phyloP scores from a whole-genome alignment of 2,113 vertebrate genomes.

The Shinisaurus crocodilurus region DNA sequence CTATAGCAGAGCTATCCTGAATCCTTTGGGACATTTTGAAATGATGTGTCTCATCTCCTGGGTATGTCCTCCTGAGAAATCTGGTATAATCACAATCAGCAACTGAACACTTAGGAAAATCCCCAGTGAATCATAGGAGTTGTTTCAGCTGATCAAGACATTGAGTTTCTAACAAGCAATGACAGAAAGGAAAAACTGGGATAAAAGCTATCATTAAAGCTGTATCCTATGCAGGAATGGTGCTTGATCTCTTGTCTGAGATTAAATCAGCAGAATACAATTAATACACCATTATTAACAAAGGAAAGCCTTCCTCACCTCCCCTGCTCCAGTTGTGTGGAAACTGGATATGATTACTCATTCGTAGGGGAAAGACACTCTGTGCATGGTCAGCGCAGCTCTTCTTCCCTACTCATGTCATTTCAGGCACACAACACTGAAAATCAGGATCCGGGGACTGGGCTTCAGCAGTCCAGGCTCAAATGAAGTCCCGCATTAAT shows the following conservation, averaged over 20 bases:
- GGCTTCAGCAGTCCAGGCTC: no score
- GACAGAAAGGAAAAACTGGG: constrained; percentile 61
- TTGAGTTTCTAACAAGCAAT: constrained; percentile 67
- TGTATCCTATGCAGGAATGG: neutral
- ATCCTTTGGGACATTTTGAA: constrained; percentile 42
- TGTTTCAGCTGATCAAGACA: constrained; percentile 71
- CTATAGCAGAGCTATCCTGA: constrained; percentile 15
- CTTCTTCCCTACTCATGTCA: neutral
- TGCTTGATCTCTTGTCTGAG: neutral
- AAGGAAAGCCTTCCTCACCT: neutral
- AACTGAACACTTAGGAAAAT: constrained; percentile 80
- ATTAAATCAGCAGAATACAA: neutral
- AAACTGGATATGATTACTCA: neutral
- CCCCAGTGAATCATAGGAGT: constrained; percentile 75
- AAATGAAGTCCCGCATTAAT: neutral
- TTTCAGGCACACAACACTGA: neutral
- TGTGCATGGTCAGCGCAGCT: neutral
- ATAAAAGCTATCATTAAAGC: constrained; percentile 50
- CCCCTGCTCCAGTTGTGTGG: neutral
- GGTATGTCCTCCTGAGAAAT: constrained; percentile 64
- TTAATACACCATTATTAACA: neutral
- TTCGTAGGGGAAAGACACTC: neutral
- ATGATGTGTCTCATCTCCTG: constrained; percentile 54
- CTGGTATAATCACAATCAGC: constrained; percentile 72
- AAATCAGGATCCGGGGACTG: neutral